Evolutionary conservation across 2,888 invertebrate species (phyloP), one percentile per base, ranked within the genome.

Genomic region (Tenthredo amoena): DNA sequence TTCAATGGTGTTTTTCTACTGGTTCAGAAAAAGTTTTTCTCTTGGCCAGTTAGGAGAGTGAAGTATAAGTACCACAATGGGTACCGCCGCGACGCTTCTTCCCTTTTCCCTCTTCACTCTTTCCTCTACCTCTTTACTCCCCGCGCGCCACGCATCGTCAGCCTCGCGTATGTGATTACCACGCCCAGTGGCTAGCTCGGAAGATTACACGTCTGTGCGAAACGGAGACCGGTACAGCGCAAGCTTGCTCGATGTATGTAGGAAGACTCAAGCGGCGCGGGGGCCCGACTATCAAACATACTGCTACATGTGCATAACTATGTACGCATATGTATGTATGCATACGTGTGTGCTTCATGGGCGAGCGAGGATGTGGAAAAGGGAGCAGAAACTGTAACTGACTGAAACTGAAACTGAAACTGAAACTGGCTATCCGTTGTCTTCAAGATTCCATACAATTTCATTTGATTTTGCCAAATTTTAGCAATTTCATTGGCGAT

Each of bases 121-220:
- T 50, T 47, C 50, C 76, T 50, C 18, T 62, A 62, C 26, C 81
- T 81, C 81, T 81, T 81, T 81, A 31, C 81, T 81, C 81, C 62
- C 81, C 40, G 40, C 50, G 12, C 89, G 88, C 89, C 89, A 88
- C 89, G 87, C 87, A 43, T 84, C 86, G 86, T 88, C 87, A 89
- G 90, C 91, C 91, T 88, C 87, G 90, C 91, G 91, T 91, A 91
- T 93, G 92, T 93, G 90, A 93, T 93, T 93, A 93, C 92, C 92
- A 93, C 93, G 93, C 93, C 93, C 93, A 93, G 93, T 93, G 93
- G 93, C 93, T 92, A 92, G 92, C 92, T 91, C 86, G 87, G 90
- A 91, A 92, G 93, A 93, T 93, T 93, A 93, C 92, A 93, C 90
- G 93, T 93, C 93, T 93, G 92, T 90, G 84, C 68, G 83, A 83